Evolutionary conservation across 2,797 vertebrate species (phyloP).

Genomic region (Gadopsis bispinosus): DNA sequence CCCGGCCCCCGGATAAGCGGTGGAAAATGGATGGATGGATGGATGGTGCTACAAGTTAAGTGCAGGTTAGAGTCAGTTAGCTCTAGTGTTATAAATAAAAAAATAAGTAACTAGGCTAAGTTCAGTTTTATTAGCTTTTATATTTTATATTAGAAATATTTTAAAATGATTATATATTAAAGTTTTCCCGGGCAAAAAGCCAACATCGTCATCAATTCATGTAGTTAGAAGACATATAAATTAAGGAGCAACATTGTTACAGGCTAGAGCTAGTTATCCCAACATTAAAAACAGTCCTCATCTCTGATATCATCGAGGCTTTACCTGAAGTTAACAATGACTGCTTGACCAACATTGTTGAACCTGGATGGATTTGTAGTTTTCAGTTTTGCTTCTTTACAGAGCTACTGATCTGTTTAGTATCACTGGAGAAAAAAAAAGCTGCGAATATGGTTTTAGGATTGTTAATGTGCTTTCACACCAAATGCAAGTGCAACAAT

Average conservation of each 20-base stretch:
- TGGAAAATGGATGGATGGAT: no score
- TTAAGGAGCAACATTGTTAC: background rate
- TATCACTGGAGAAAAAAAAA: background rate
- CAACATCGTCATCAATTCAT: background rate
- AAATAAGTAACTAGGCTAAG: no score
- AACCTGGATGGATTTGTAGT: background rate
- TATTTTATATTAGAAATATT: background rate
- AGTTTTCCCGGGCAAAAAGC: background rate
- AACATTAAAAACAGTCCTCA: background rate
- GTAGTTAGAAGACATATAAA: background rate
- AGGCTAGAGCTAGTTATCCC: background rate
- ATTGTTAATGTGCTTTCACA: slow-evolving; percentile 11
- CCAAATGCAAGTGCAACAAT: background rate
- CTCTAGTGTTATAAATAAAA: background rate
- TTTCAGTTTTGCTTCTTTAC: background rate
- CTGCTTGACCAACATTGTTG: background rate
- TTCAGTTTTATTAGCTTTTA: background rate
- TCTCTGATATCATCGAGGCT: background rate
- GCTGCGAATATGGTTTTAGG: background rate
- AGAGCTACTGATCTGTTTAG: background rate
- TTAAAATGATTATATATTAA: background rate
- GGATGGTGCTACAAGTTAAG: no score
- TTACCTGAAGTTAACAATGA: background rate
- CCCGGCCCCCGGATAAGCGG: no score
- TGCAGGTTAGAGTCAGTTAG: background rate